Percentiles rank a stretch among this genome's conserved stretches.
These are phyloP conservation scores for Apamea epomidion DNA, from an alignment of 2,888 invertebrate species.

Conservation along the genomic window DNA sequence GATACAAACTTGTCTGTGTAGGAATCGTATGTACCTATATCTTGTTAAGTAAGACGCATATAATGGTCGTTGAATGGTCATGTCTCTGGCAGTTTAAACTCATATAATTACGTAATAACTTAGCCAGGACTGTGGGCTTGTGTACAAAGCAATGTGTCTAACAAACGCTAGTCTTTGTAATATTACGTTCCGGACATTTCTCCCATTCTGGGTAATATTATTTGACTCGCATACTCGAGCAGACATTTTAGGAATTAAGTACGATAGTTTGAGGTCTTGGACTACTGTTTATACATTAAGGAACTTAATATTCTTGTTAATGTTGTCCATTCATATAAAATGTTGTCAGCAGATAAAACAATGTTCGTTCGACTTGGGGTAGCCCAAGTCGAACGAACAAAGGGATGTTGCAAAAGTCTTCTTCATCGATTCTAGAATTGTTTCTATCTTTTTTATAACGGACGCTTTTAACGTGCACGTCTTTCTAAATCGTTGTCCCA, in stretches of 20 bases:
- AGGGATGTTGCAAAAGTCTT: slow-evolving; percentile 60
- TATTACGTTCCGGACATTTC: slow-evolving; percentile 33
- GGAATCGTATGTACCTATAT: not conserved
- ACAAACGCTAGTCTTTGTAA: slow-evolving; percentile 22
- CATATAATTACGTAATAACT: slow-evolving; percentile 38
- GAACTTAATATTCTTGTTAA: not conserved
- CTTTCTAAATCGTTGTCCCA: too few species aligned
- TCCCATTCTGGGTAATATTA: slow-evolving; percentile 23
- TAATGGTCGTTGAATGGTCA: slow-evolving; percentile 2
- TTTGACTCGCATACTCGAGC: slow-evolving; percentile 36
- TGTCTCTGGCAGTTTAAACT: slow-evolving; percentile 19
- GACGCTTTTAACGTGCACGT: too few species aligned
- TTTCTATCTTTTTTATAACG: too few species aligned
- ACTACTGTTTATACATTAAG: not conserved
- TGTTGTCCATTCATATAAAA: slow-evolving; percentile 6
- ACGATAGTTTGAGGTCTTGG: not conserved
- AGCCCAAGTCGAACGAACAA: slow-evolving; percentile 47
- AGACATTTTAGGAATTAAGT: slow-evolving; percentile 21
- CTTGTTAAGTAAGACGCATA: slow-evolving; percentile 9
- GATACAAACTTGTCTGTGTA: not conserved
- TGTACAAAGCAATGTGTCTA: slow-evolving; percentile 26
- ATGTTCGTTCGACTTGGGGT: too few species aligned
- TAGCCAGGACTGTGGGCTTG: slow-evolving; percentile 3
- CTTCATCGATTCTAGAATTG: too few species aligned
- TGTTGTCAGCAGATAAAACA: slow-evolving; percentile 33